Evolutionary conservation across 2,113 vertebrate species (phyloP), one percentile per base, ranked within the genome.

Genomic region (Microtus oregoni): DNA sequence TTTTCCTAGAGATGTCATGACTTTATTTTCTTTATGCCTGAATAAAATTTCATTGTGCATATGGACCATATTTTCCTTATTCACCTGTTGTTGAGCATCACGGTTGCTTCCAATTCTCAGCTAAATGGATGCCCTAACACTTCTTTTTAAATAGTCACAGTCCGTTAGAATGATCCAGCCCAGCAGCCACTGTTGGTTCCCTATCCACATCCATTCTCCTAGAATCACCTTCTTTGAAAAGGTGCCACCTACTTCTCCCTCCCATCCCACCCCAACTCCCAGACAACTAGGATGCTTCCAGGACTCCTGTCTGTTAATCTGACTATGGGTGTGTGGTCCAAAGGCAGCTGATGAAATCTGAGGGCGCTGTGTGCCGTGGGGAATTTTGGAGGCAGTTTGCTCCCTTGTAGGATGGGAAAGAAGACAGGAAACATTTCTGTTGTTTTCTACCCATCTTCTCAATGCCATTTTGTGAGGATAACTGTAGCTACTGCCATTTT

Each of bases 401-500:
- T 86, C 65, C 91, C 35, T 94, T 63, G 90, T 47, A 58, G 26
- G 90, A 93, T 52, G 89, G n/a, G 78, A 86, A 65, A 87, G 15
- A 73, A 90, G 83, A 73, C 86, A 86, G 32, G 68, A 94, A 93
- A 67, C 14, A 76, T 24, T 50, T 26, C 44, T 41, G 24, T 7
- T 44, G 38, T 32, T 77, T 91, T 92, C 85, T 73, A 58, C 32
- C 38, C 15, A 32, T 30, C 55, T 6, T 68, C 19, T 75, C 79
- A 85, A 38, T 89, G 75, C 30, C 89, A 2, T 94, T 76, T 92
- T 94, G 32, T 91, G 75, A 96, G 61, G 86, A 38, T 55, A 15
- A n/a, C 77, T 95, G 83, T 44, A 95, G 52, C 75, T 86, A 61
- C 87, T 86, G 77, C 28, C 76, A 88, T 90, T 24, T 78, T 94